Conservation (phyloP, 2,113 vertebrate genomes). For the Solea senegalensis region DNA sequence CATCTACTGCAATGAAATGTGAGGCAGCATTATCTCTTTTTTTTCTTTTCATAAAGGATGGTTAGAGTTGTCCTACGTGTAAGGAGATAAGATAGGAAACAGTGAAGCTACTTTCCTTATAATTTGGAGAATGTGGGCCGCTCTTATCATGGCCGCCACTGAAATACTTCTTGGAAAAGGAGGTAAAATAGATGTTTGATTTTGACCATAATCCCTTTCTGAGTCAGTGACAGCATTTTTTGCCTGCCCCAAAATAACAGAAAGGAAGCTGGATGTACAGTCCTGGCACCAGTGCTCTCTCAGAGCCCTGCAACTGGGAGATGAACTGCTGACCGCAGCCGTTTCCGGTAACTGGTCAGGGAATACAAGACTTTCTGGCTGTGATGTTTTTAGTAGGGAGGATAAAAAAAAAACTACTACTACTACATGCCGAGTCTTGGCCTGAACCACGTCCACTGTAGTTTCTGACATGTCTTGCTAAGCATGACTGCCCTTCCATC, state of each 20-base stretch:
- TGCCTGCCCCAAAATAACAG: background rate
- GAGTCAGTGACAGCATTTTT: no score
- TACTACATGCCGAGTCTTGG: background rate
- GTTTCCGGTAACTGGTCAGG: conserved; percentile 30
- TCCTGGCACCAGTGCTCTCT: background rate
- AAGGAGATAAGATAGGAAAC: no score
- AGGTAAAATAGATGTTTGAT: no score
- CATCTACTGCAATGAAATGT: no score
- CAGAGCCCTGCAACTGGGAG: background rate
- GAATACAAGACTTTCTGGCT: conserved; percentile 8
- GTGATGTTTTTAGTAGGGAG: conserved; percentile 11
- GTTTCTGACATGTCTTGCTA: conserved; percentile 33
- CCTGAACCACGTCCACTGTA: conserved; percentile 8
- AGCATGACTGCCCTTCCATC: conserved; percentile 35
- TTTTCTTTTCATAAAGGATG: no score
- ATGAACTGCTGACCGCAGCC: conserved; percentile 23
- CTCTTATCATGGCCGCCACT: no score
- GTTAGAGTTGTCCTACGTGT: no score
- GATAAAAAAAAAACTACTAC: conserved; percentile 24
- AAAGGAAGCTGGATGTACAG: background rate
- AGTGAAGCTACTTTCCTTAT: no score
- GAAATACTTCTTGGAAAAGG: no score
- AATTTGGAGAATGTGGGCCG: no score
- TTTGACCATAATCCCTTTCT: no score
- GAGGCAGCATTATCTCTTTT: no score